These are phyloP conservation scores for Tupaia tana DNA, from an alignment of 2,113 vertebrate genomes.

Conservation along the genomic window DNA sequence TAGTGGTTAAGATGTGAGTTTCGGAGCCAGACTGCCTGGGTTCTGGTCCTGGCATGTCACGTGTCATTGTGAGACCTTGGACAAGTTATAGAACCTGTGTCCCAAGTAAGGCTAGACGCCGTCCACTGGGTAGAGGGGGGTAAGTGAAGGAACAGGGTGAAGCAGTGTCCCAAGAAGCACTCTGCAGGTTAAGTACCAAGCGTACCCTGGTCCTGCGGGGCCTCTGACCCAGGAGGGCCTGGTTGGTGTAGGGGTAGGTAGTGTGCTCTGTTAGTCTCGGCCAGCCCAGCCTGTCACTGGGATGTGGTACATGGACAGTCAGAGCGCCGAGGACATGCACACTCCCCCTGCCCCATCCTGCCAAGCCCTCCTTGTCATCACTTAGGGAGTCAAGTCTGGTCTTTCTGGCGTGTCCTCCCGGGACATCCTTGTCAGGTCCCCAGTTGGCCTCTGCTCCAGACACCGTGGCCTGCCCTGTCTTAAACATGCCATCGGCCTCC, in stretches of 20 bases:
- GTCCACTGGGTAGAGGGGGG: too few species aligned
- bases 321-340: not conserved
- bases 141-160: too few species aligned
- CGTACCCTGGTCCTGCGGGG: too few species aligned
- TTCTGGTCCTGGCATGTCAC: not conserved
- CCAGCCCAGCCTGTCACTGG: not conserved
- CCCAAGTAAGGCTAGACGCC: too few species aligned
- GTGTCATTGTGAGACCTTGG: not conserved
- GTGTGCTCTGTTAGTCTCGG: not conserved
- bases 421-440: not conserved
- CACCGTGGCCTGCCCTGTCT: not conserved
- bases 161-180: too few species aligned
- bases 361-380: not conserved
- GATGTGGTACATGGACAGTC: not conserved
- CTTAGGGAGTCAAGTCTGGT: not conserved
- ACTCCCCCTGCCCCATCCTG: rapidly evolving
- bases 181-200: too few species aligned
- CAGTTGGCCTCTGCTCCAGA: not conserved
- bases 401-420: not conserved
- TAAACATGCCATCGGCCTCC: rapidly evolving
- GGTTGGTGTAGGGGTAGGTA: too few species aligned
- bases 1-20: not conserved
- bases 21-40: not conserved
- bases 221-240: too few species aligned
- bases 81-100: not conserved